Conservation (phyloP, 2,113 vertebrate genomes). For the Psilopsiagon aymara region DNA sequence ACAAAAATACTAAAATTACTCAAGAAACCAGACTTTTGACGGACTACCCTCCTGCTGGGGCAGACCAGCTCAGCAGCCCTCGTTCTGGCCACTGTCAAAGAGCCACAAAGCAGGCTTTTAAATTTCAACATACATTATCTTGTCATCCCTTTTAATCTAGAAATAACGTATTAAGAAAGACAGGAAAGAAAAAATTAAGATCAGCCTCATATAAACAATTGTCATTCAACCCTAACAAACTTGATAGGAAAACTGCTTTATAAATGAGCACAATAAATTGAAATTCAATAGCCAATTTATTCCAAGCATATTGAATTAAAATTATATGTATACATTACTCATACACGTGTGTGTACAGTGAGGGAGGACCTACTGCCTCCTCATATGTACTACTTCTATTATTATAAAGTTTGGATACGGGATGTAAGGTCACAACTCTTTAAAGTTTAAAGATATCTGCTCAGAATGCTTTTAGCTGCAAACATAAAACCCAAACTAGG, state of each 20-base stretch:
- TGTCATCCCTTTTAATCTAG: constrained; percentile 3
- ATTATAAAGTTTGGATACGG: neutral
- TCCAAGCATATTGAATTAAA: neutral
- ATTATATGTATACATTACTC: neutral
- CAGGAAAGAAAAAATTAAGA: neutral
- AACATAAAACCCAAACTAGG: neutral
- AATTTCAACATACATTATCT: neutral
- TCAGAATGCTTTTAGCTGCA: neutral
- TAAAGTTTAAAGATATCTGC: neutral
- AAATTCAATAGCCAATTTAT: neutral
- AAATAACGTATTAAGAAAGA: constrained; percentile 1
- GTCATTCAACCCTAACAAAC: neutral
- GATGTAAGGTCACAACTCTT: neutral
- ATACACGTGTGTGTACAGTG: neutral
- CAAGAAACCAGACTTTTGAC: neutral
- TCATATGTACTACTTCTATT: neutral
- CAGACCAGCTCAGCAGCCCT: neutral
- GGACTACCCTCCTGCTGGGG: neutral
- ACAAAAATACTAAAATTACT: neutral
- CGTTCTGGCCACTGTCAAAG: accelerated
- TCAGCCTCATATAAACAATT: neutral
- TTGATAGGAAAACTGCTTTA: neutral
- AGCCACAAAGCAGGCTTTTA: neutral
- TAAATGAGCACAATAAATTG: neutral
- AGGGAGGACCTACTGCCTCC: neutral